These are phyloP conservation scores for Tachystola acroxantha DNA, from an alignment of 2,888 invertebrate species.

Conservation along the genomic window DNA sequence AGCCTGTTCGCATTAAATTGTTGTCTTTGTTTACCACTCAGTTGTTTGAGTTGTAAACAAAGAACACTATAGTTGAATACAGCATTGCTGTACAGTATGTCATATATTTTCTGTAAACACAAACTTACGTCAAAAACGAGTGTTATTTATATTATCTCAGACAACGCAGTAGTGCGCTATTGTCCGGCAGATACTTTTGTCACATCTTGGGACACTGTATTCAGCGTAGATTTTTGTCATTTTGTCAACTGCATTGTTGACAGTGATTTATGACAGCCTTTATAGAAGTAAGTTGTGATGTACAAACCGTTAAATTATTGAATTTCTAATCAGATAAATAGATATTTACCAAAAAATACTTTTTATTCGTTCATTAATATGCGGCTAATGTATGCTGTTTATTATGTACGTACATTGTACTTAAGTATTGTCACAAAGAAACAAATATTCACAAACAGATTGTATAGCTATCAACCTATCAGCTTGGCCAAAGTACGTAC, in stretches of 20 bases:
- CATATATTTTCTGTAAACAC: conserved; percentile 55
- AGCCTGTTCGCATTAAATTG: conserved; percentile 29
- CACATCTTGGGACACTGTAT: conserved; percentile 26
- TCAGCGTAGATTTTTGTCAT: conserved; percentile 33
- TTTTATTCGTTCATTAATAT: too few species aligned
- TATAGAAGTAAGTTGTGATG: conserved; percentile 24
- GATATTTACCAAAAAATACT: background rate
- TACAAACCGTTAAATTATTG: conserved; percentile 23
- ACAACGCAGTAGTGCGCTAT: conserved; percentile 38
- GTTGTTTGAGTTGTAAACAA: conserved; percentile 48
- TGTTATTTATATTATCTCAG: conserved; percentile 46
- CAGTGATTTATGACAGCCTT: conserved; percentile 61
- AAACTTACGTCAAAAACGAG: conserved; percentile 29
- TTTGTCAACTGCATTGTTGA: conserved; percentile 50
- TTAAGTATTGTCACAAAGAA: too few species aligned
- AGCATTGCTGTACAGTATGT: conserved; percentile 50
- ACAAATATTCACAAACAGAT: too few species aligned
- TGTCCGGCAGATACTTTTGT: conserved; percentile 46
- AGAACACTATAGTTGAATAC: conserved; percentile 43
- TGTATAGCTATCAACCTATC: too few species aligned
- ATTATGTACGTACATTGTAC: too few species aligned
- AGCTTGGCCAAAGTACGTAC: conserved; percentile 73
- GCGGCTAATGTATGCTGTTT: too few species aligned
- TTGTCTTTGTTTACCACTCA: conserved; percentile 7
- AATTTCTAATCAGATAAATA: conserved; percentile 5